A percentile compares a stretch with the other conserved stretches of the same genome.
phyloP scores from a whole-genome alignment of 2,797 vertebrate species.

The Labeo calbasu region DNA sequence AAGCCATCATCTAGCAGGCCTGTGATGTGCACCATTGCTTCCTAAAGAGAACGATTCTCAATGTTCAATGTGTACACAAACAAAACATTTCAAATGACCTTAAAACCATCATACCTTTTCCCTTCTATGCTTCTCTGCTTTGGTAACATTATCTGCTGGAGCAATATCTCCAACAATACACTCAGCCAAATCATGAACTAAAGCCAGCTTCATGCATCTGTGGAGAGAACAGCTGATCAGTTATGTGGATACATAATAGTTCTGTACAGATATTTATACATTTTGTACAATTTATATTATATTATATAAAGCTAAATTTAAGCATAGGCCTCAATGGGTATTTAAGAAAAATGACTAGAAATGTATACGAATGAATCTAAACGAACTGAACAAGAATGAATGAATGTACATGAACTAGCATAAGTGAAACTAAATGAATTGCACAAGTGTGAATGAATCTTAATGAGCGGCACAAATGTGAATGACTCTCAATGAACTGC shows the following conservation, averaged over 20 bases:
- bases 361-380: background rate
- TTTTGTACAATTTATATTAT: background rate
- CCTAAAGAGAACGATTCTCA: constrained; percentile 72
- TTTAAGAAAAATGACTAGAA: background rate
- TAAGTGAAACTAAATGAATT: background rate
- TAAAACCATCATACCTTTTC: constrained; percentile 81
- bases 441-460: background rate
- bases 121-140: constrained; percentile 91
- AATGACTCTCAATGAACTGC: background rate
- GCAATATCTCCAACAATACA: constrained; percentile 98
- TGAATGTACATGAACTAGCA: background rate
- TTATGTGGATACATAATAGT: background rate
- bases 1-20: constrained; percentile 84
- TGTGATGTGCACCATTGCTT: constrained; percentile 89
- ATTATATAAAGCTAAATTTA: background rate
- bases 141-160: constrained; percentile 93
- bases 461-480: background rate
- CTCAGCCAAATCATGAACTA: constrained; percentile 98
- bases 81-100: background rate
- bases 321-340: background rate
- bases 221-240: constrained; percentile 31
- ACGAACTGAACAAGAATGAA: background rate
- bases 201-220: constrained; percentile 92
- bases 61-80: background rate
- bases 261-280: background rate